These are phyloP conservation scores for Mimas tiliae DNA, from an alignment of 2,888 invertebrate species.

Conservation along the genomic window DNA sequence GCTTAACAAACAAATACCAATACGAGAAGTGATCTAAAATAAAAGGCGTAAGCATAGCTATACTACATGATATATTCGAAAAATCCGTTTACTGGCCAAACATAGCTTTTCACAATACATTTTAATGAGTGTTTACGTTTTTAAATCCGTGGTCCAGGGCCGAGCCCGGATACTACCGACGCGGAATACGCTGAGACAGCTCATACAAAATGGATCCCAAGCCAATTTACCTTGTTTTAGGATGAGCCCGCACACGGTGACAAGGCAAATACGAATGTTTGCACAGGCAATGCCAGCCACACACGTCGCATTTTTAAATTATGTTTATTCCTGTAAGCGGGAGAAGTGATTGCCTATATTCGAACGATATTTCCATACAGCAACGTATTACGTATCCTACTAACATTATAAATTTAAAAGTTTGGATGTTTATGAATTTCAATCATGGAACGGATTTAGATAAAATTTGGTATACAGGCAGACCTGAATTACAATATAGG, in stretches of 20 bases:
- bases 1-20: background rate
- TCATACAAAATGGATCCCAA: constrained; percentile 62
- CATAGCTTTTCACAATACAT: constrained; percentile 48
- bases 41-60: background rate
- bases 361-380: background rate
- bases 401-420: no score
- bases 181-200: constrained; percentile 59
- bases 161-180: constrained; percentile 38
- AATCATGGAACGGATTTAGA: no score
- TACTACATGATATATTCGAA: constrained; percentile 11
- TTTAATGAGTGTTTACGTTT: constrained; percentile 57
- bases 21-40: background rate
- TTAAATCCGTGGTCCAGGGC: constrained; percentile 44
- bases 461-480: no score
- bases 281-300: background rate
- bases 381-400: no score
- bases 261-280: constrained; percentile 6
- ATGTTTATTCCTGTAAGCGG: background rate
- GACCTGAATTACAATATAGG: no score
- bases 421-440: no score
- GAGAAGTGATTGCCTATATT: background rate
- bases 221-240: constrained; percentile 56
- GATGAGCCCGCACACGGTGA: constrained; percentile 40
- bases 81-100: constrained; percentile 34
- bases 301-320: background rate